Base-by-base conservation (phyloP, 1,140 invertebrate species). In the Drosophila kurseongensis region DNA sequence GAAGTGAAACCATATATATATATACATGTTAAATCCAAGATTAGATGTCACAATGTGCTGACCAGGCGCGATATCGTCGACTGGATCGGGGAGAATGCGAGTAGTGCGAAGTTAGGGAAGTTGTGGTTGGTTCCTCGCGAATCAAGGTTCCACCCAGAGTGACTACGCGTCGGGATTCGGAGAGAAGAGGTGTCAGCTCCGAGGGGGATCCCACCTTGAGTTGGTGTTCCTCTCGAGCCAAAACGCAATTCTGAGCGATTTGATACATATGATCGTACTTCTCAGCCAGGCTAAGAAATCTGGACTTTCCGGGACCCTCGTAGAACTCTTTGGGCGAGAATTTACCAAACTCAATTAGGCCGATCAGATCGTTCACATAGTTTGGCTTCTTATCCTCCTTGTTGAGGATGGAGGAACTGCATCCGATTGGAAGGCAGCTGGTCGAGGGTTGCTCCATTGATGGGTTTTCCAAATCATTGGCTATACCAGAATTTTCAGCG, bases 181-280 rank as follows among this genome's bases (percentile, higher is more conserved):
- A 8, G 1, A 45, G 16, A 1, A 27, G 29, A 0, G 29, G 18
- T 5, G 12, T 16, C 12, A 18, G 42, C 6, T 60, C 56, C n/a
- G 32, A 5, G 5, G 23, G 8, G 2, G 40, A 36, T 1, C 9
- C 18, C 29, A 6, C 1, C 41, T 60, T 60, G n/a, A 65, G 13
- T 8, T 60, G 29, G 6, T 36, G 42, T 2, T 63, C 59, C 7
- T 59, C 32, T 14, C n/a, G 35, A 8, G 29, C 29, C 4, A 9
- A 0, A 12, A 14, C 18, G 4, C 16, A 2, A 0, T 29, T 29
- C 0, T 13, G 8, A 0, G 62, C 62, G 8, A 69, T 69, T 12
- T 45, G 29, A 13, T 68, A 68, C n/a, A 68, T 66, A 10, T 45
- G 18, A 14, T 69, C 66, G 23, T 69, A 69, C 47, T 69, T 69